Base-by-base conservation (phyloP, 2,888 invertebrate genomes). In the Iphiclides podalirius region DNA sequence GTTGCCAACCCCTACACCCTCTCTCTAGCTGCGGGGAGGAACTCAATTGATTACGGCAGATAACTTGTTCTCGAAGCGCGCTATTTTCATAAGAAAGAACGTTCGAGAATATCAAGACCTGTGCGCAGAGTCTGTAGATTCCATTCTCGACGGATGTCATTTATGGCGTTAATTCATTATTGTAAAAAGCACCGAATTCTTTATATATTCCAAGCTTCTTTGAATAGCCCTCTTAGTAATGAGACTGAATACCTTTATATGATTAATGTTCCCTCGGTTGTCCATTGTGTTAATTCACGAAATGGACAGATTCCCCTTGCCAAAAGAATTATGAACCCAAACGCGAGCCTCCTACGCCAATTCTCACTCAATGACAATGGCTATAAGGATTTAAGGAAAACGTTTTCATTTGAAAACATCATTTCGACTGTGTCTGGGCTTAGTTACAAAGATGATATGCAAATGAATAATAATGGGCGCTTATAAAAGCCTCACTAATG, bases 41-140 rank as follows among this genome's bases (percentile, higher is more conserved):
- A 52, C 53, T 56, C 60, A 60, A 56, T 50, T 60, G 58, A 66
- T 66, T 58, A 58, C 39, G 47, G 55, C 46, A 59, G 63, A 59
- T 61, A 53, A 46, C 38, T 40, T 48, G 54, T 58, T 56, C 52
- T 47, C 26, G 13, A 33, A 6, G 11, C 20, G 11, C 15, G 26
- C 26, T 28, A 47, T 42, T 41, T 38, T 39, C 40, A 14, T 20
- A 6, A 23, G 17, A 38, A 17, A 15, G 16, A 47, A 47, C 23
- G 16, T 43, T 31, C n/a, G n/a, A n/a, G n/a, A n/a, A n/a, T n/a
- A n/a, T n/a, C n/a, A n/a, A n/a, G n/a, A n/a, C n/a, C n/a, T n/a
- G n/a, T n/a, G n/a, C n/a, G n/a, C n/a, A n/a, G n/a, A n/a, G n/a
- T n/a, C n/a, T n/a, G n/a, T n/a, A n/a, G n/a, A n/a, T n/a, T n/a